These are phyloP conservation scores for Nothoprocta pentlandii DNA, from an alignment of 2,113 vertebrate genomes.

Conservation along the genomic window DNA sequence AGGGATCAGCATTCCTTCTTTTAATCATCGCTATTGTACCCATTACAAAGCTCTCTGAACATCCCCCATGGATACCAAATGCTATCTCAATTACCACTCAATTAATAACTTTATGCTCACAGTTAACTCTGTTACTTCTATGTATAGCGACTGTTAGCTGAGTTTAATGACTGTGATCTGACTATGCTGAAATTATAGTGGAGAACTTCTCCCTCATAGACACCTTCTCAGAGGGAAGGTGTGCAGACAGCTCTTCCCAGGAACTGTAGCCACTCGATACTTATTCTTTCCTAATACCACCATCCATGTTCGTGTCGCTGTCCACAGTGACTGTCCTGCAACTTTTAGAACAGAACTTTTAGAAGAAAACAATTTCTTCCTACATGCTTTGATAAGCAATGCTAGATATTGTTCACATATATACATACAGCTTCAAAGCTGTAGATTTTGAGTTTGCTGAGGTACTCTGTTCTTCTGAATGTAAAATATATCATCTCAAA, in stretches of 20 bases:
- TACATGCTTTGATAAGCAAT: not conserved
- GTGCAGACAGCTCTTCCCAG: not conserved
- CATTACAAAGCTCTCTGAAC: slow-evolving; percentile 44
- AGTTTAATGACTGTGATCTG: not conserved
- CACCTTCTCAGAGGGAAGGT: not conserved
- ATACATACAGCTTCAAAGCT: not conserved
- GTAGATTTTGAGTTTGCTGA: not conserved
- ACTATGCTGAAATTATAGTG: not conserved
- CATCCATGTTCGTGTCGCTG: not conserved
- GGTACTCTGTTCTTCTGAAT: not conserved
- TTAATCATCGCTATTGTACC: slow-evolving; percentile 61
- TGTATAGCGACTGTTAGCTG: not conserved
- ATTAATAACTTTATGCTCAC: slow-evolving; percentile 37
- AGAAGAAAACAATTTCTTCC: not conserved
- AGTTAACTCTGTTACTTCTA: not conserved
- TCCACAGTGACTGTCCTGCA: not conserved
- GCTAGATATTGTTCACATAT: not conserved
- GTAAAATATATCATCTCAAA: not conserved
- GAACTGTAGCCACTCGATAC: slow-evolving; percentile 1
- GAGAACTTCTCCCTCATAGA: not conserved
- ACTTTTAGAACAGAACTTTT: not conserved
- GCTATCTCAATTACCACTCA: slow-evolving; percentile 41
- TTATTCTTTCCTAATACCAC: not conserved
- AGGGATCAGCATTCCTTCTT: slow-evolving; percentile 60
- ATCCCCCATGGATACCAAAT: slow-evolving; percentile 39